A percentile compares a stretch with the other conserved stretches of the same genome.
Conservation (phyloP, 2,113 vertebrate genomes). For the Anhinga rufa region DNA sequence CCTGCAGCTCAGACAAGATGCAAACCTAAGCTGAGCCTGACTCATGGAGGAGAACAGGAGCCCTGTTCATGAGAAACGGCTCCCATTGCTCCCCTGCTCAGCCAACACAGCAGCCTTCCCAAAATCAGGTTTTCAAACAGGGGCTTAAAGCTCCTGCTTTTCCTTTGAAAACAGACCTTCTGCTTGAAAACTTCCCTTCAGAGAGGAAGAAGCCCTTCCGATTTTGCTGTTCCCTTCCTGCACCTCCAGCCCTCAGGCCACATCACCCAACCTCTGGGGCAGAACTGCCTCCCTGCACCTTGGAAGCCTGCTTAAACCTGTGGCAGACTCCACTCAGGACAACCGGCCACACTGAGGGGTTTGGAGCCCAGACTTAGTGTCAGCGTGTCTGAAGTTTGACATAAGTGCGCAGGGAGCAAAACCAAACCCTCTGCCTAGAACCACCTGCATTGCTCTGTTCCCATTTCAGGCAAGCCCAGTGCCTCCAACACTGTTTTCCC, state of each 20-base stretch:
- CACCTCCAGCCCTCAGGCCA: neutral
- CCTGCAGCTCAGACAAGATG: neutral
- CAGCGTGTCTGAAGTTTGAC: neutral
- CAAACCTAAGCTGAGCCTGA: neutral
- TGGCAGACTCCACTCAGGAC: neutral
- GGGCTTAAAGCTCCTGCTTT: neutral
- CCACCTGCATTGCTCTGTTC: neutral
- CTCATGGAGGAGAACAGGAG: neutral
- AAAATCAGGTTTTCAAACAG: neutral
- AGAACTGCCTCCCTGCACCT: neutral
- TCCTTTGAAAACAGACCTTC: neutral
- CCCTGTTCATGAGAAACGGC: neutral
- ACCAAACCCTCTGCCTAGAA: neutral
- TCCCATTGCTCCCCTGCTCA: neutral
- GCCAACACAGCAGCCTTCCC: neutral
- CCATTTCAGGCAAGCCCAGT: accelerated
- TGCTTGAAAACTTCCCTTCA: neutral
- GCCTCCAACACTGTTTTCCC: neutral
- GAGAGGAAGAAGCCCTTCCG: neutral
- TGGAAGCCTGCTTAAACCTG: neutral
- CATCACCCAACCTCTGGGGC: accelerated
- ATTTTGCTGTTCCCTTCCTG: neutral
- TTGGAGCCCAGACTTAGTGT: neutral
- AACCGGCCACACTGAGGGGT: neutral
- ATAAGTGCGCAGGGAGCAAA: neutral